Conservation (phyloP, 2,113 vertebrate genomes). For the Nematolebias whitei region DNA sequence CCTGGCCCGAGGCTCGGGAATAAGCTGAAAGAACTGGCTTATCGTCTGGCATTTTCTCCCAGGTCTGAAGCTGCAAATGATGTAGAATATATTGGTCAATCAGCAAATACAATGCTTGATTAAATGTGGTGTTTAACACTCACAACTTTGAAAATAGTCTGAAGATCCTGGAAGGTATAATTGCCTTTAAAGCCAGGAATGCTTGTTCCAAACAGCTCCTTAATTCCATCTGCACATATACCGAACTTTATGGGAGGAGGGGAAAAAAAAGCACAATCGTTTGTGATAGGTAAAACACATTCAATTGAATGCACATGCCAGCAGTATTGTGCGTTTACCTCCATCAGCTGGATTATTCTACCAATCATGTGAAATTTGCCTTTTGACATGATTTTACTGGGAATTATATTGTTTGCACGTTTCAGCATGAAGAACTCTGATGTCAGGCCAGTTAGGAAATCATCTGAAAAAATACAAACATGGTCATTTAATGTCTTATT, state of each 20-base stretch:
- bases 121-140: slow-evolving; percentile 24
- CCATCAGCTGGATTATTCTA: slow-evolving; percentile 77
- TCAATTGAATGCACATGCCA: neutral
- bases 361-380: slow-evolving; percentile 77
- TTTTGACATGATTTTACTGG: slow-evolving; percentile 80
- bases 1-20: slow-evolving; percentile 72
- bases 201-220: slow-evolving; percentile 57
- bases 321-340: slow-evolving; percentile 72
- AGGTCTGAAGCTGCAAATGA: slow-evolving; percentile 72
- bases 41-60: slow-evolving; percentile 61
- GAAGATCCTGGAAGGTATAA: slow-evolving; percentile 55
- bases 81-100: neutral
- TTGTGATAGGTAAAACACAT: neutral
- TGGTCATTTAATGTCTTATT: neutral
- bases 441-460: slow-evolving; percentile 77
- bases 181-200: slow-evolving; percentile 57
- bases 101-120: neutral
- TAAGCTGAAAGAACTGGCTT: slow-evolving; percentile 64
- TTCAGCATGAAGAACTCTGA: slow-evolving; percentile 78
- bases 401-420: slow-evolving; percentile 74
- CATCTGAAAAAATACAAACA: slow-evolving; percentile 65
- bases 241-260: slow-evolving; percentile 69
- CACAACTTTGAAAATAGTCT: slow-evolving; percentile 67
- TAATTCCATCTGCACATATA: slow-evolving; percentile 67
- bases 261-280: neutral